A percentile compares a stretch with the other conserved stretches of the same genome.
phyloP scores from a whole-genome alignment of 2,888 invertebrate genomes.

The Asteroscopus sphinx region DNA sequence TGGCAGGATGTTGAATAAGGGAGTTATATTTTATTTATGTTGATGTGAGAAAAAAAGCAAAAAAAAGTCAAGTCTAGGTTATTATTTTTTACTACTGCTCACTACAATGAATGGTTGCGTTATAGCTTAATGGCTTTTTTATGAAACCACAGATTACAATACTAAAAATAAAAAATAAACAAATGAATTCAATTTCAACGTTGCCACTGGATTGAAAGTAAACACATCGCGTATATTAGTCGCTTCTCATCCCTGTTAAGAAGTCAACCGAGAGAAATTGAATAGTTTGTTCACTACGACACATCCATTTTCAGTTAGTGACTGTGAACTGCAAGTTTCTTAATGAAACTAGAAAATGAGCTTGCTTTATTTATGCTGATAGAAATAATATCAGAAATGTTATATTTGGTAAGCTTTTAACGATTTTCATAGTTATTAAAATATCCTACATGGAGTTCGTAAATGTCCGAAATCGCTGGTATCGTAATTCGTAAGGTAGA shows the following conservation, averaged over 20 bases:
- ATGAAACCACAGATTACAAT: neutral
- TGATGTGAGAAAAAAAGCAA: too few species aligned
- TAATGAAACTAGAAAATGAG: too few species aligned
- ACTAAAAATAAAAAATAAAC: neutral
- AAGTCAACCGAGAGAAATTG: constrained; percentile 1
- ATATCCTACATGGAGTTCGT: too few species aligned
- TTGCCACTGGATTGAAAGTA: neutral
- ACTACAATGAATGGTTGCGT: too few species aligned
- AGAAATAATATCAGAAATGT: too few species aligned
- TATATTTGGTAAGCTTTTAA: too few species aligned
- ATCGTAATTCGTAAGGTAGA: too few species aligned
- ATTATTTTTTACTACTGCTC: too few species aligned
- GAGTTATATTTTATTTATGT: neutral
- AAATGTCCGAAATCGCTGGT: too few species aligned
- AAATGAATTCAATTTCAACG: neutral
- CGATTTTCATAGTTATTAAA: too few species aligned
- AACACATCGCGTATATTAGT: neutral
- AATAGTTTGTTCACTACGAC: neutral
- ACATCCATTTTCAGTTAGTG: neutral
- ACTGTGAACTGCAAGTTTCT: neutral
- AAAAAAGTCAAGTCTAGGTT: too few species aligned
- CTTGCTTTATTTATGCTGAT: too few species aligned
- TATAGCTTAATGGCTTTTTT: neutral
- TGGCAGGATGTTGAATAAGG: neutral
- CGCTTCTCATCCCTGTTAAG: neutral